Evolutionary conservation across 2,888 invertebrate species (phyloP).

Genomic region (Taenaris catops): DNA sequence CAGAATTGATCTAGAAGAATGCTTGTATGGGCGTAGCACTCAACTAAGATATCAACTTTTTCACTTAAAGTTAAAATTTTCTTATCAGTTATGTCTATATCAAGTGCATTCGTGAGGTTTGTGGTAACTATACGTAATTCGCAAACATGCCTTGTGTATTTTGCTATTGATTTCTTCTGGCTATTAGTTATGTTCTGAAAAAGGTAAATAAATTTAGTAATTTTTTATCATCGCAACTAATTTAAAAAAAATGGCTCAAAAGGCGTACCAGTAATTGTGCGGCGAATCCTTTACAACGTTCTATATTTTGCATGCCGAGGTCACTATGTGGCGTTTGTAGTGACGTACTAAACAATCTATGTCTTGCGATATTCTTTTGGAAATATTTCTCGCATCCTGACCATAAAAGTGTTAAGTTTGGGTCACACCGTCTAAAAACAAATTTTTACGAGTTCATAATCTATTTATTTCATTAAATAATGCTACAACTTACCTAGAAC

Average conservation of each 20-base stretch:
- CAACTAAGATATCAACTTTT: slow-evolving; percentile 57
- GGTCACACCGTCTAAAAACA: slow-evolving; percentile 62
- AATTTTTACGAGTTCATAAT: too few relatives aligned
- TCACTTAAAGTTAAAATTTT: slow-evolving; percentile 50
- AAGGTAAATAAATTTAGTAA: slow-evolving; percentile 2
- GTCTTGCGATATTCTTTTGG: slow-evolving; percentile 84
- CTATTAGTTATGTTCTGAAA: slow-evolving; percentile 81
- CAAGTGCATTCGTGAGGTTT: slow-evolving; percentile 49
- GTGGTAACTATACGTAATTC: slow-evolving; percentile 74
- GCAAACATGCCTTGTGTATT: slow-evolving; percentile 77
- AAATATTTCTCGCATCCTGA: slow-evolving; percentile 87
- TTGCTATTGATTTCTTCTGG: slow-evolving; percentile 82
- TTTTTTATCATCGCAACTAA: too few relatives aligned
- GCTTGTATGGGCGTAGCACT: slow-evolving; percentile 68
- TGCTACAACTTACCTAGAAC: too few relatives aligned
- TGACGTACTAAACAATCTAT: slow-evolving; percentile 81
- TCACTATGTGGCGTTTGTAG: slow-evolving; percentile 87
- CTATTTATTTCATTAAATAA: too few relatives aligned
- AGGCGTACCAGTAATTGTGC: slow-evolving; percentile 84
- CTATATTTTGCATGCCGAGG: slow-evolving; percentile 88
- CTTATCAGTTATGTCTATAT: slow-evolving; percentile 38
- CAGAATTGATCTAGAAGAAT: slow-evolving; percentile 84
- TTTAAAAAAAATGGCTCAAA: not conserved
- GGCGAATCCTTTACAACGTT: slow-evolving; percentile 92
- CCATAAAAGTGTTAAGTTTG: slow-evolving; percentile 81